Conservation (phyloP, 2,797 vertebrate species). For the Tamandua tetradactyla region DNA sequence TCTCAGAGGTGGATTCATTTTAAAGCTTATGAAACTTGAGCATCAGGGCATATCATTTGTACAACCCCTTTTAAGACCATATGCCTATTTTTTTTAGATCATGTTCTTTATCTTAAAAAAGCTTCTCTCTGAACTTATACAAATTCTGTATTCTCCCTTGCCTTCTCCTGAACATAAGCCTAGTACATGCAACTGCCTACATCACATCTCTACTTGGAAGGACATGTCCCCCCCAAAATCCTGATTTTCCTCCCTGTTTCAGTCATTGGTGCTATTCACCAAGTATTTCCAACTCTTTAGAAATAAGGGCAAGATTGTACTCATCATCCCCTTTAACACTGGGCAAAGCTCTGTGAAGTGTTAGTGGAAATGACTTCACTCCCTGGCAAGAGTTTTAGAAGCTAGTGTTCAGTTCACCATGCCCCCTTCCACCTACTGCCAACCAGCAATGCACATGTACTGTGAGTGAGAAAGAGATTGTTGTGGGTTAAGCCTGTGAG, state of each 20-base stretch:
- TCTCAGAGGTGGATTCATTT: not conserved
- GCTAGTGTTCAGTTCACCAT: not conserved
- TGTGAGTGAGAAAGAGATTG: not conserved
- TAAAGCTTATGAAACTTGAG: not conserved
- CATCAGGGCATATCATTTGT: not conserved
- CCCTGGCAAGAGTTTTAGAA: not conserved
- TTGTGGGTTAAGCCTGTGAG: not conserved
- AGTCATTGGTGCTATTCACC: not conserved
- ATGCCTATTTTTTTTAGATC: too few species aligned
- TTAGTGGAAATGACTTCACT: not conserved
- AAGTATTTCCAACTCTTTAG: not conserved
- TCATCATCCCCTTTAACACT: not conserved
- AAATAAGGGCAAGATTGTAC: not conserved
- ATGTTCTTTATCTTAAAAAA: not conserved
- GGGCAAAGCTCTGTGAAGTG: not conserved
- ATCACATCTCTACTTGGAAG: not conserved
- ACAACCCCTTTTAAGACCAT: not conserved
- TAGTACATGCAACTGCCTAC: not conserved
- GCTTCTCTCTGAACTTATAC: not conserved
- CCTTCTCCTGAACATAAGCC: not conserved
- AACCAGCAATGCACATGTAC: fast-evolving
- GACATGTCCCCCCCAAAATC: not conserved
- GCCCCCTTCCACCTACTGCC: not conserved
- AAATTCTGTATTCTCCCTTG: not conserved
- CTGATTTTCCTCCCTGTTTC: not conserved